These are phyloP conservation scores for Dendropsophus ebraccatus DNA, from an alignment of 2,113 vertebrate species.

Conservation along the genomic window DNA sequence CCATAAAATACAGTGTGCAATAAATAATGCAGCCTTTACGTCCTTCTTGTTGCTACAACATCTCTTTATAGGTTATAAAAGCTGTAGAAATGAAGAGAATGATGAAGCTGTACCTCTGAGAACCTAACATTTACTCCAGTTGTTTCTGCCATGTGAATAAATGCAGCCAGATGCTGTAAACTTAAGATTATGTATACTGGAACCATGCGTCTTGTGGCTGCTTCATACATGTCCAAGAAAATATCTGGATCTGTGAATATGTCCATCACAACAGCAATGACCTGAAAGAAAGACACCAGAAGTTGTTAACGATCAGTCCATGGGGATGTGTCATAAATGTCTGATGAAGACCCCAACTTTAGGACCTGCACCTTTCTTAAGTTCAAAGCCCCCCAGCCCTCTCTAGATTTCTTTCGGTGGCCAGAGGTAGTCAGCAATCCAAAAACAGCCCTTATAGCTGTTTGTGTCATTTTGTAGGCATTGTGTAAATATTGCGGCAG, in stretches of 20 bases:
- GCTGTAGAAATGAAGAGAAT: neutral
- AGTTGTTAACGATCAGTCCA: too few relatives aligned
- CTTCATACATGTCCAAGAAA: conserved; percentile 75
- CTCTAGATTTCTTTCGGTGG: too few relatives aligned
- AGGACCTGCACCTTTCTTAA: too few relatives aligned
- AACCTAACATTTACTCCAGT: conserved; percentile 66
- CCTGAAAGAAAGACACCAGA: conserved; percentile 66
- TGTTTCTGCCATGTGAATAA: conserved; percentile 66
- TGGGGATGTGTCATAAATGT: too few relatives aligned
- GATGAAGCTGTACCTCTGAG: conserved; percentile 64
- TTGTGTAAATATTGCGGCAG: too few relatives aligned
- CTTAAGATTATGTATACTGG: conserved; percentile 85
- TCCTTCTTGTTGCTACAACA: neutral
- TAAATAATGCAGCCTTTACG: neutral
- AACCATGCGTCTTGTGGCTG: conserved; percentile 73
- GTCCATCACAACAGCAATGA: conserved; percentile 85
- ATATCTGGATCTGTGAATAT: conserved; percentile 80
- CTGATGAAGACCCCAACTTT: too few relatives aligned
- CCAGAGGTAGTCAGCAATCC: too few relatives aligned
- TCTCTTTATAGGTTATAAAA: neutral
- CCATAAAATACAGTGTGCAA: neutral
- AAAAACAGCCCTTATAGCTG: too few relatives aligned
- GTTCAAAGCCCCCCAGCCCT: too few relatives aligned
- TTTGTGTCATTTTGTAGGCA: too few relatives aligned
- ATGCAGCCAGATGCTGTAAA: conserved; percentile 63